Conservation (phyloP, 2,797 vertebrate genomes). For the Apodemus agrarius region DNA sequence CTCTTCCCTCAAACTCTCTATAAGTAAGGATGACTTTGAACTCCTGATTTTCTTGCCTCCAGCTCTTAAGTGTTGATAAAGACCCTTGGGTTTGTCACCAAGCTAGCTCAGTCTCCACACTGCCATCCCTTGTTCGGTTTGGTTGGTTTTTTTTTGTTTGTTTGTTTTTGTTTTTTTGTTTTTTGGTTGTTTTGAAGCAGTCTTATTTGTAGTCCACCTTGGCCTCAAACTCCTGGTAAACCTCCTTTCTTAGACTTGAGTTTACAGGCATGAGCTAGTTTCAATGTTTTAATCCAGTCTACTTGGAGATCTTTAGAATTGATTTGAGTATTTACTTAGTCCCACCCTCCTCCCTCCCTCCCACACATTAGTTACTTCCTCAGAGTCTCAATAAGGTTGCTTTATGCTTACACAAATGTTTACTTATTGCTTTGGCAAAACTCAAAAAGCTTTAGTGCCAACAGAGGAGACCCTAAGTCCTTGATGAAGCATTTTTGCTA, state of each 20-base stretch:
- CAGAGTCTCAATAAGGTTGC: background rate
- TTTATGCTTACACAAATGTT: background rate
- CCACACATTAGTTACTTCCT: background rate
- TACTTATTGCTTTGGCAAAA: background rate
- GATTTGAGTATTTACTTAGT: constrained; percentile 12
- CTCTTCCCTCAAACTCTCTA: background rate
- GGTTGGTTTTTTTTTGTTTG: too few relatives aligned
- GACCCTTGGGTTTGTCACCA: background rate
- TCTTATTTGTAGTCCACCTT: background rate
- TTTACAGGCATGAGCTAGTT: background rate
- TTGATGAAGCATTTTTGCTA: background rate
- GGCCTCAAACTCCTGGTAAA: background rate
- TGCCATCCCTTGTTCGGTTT: background rate
- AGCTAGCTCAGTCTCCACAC: background rate
- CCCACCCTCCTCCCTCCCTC: background rate
- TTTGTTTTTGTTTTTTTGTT: too few relatives aligned
- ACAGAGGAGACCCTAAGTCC: background rate
- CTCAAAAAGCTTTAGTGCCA: background rate
- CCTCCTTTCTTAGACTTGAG: background rate
- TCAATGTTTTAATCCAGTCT: background rate
- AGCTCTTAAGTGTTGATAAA: background rate
- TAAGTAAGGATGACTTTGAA: background rate
- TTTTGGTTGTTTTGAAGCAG: background rate
- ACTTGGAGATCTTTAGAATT: background rate
- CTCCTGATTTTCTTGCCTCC: background rate